Percentiles rank a stretch among this genome's conserved stretches.
Conservation (phyloP, 2,113 vertebrate genomes). For the Ancistrus triradiatus region DNA sequence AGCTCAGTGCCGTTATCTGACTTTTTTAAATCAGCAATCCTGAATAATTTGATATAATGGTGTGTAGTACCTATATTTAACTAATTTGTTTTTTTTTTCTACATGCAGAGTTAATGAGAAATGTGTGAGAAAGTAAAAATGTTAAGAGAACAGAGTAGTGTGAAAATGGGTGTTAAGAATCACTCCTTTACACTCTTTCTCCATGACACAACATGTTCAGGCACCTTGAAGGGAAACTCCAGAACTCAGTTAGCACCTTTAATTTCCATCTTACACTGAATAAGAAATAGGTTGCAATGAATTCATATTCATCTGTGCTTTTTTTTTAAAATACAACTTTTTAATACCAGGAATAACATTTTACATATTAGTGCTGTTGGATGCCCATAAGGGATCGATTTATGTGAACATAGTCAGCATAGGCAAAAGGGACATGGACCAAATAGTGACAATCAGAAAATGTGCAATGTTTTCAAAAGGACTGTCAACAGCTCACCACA, state of each 20-base stretch:
- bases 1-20: too few relatives aligned
- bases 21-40: background rate
- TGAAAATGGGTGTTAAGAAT: conserved; percentile 26
- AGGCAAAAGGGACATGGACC: too few relatives aligned
- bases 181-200: conserved; percentile 8
- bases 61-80: conserved; percentile 12
- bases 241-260: conserved; percentile 1
- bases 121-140: conserved; percentile 21
- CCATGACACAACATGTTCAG: conserved; percentile 24
- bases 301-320: too few relatives aligned
- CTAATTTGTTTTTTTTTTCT: conserved; percentile 32
- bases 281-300: background rate
- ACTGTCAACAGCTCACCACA: too few relatives aligned
- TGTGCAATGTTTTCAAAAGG: too few relatives aligned
- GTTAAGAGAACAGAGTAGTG: conserved; percentile 38
- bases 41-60: background rate
- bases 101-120: conserved; percentile 39
- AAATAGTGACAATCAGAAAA: too few relatives aligned
- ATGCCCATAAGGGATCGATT: too few relatives aligned
- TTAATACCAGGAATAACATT: too few relatives aligned
- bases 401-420: too few relatives aligned
- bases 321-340: too few relatives aligned
- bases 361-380: too few relatives aligned
- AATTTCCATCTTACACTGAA: background rate
- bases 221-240: conserved; percentile 16